Percentiles rank a stretch among this genome's conserved stretches.
Evolutionary conservation across 2,888 invertebrate genomes (phyloP).

Genomic region (Sesia apiformis): DNA sequence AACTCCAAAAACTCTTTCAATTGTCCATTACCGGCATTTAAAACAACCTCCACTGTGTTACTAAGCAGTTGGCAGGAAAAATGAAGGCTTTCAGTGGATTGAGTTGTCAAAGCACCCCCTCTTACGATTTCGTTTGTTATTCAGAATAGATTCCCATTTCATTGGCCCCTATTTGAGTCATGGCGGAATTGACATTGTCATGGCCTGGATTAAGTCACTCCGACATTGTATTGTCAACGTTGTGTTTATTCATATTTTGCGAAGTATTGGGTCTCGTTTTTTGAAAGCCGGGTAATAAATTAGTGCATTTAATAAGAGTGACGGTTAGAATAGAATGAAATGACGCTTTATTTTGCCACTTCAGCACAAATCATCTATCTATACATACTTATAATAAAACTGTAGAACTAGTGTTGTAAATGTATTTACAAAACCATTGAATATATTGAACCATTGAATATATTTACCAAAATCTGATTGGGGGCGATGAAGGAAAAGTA

Average conservation of each 20-base stretch:
- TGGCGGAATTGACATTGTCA: neutral
- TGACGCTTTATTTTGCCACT: too few species aligned
- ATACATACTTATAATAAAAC: too few species aligned
- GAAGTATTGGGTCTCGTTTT: neutral
- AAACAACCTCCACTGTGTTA: neutral
- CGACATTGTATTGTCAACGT: neutral
- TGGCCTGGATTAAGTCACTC: neutral
- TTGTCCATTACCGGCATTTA: neutral
- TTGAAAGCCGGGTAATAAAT: too few species aligned
- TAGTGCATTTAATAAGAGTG: too few species aligned
- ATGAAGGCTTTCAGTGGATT: conserved; percentile 36
- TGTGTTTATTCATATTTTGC: neutral
- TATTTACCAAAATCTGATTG: too few species aligned
- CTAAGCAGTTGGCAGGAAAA: neutral
- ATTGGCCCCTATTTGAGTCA: neutral
- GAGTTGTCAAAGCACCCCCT: conserved; percentile 32
- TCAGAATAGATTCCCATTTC: neutral
- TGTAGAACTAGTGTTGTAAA: too few species aligned
- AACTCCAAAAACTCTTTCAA: neutral
- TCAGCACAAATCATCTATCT: too few species aligned
- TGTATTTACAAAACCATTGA: too few species aligned
- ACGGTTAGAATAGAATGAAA: too few species aligned
- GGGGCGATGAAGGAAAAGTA: too few species aligned
- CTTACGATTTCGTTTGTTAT: conserved; percentile 13
- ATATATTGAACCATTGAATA: too few species aligned